Conservation (phyloP, 2,888 invertebrate genomes). For the Plebejus argus region DNA sequence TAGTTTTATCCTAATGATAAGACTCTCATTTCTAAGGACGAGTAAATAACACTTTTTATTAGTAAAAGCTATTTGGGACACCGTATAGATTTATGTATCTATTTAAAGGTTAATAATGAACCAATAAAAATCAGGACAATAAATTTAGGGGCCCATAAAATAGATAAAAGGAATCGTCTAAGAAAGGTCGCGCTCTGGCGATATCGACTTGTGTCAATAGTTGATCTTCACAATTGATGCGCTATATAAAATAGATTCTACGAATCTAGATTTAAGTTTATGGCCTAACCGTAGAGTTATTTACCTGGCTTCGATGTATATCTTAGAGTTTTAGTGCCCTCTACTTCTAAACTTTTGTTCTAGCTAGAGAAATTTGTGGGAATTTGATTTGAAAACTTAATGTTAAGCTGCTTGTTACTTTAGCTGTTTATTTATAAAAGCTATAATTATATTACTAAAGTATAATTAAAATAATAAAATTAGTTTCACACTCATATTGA, state of each 20-base stretch:
- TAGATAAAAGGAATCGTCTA: slow-evolving; percentile 35
- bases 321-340: background rate
- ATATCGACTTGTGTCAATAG: slow-evolving; percentile 64
- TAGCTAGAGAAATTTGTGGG: too few species aligned
- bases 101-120: slow-evolving; percentile 7
- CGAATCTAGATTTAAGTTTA: background rate
- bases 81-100: slow-evolving; percentile 23
- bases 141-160: slow-evolving; percentile 33
- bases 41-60: slow-evolving; percentile 15
- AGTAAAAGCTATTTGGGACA: slow-evolving; percentile 1
- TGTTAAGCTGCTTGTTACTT: too few species aligned
- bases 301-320: background rate
- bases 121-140: slow-evolving; percentile 31
- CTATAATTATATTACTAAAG: too few species aligned
- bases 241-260: slow-evolving; percentile 25
- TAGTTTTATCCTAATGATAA: too few species aligned
- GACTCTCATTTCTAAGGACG: background rate
- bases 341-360: too few species aligned
- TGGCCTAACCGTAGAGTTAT: background rate
- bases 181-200: slow-evolving; percentile 53
- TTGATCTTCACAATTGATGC: slow-evolving; percentile 32
- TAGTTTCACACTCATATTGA: too few species aligned
- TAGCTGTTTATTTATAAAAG: too few species aligned
- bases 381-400: too few species aligned
- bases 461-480: too few species aligned